These are phyloP conservation scores for Heliconius charithonia DNA, from an alignment of 2,888 invertebrate genomes.

Conservation along the genomic window DNA sequence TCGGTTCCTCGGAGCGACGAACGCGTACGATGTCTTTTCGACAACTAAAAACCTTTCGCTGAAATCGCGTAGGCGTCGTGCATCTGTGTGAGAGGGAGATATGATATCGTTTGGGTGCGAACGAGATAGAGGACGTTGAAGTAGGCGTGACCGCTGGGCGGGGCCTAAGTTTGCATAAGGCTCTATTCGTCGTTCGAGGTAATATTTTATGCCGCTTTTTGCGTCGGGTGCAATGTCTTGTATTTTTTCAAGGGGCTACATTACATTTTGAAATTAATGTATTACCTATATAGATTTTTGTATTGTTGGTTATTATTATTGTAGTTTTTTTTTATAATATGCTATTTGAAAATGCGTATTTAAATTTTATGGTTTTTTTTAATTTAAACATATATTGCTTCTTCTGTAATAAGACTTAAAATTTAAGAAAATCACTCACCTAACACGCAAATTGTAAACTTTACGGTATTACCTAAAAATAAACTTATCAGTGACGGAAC, in stretches of 20 bases:
- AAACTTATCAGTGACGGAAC: background rate
- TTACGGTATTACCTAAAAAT: background rate
- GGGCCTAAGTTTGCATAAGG: conserved; percentile 76
- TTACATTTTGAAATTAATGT: conserved; percentile 40
- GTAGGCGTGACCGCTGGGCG: conserved; percentile 73
- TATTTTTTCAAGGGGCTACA: conserved; percentile 59
- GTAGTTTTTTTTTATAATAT: conserved; percentile 2
- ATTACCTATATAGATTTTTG: conserved; percentile 25
- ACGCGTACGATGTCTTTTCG: conserved; percentile 69
- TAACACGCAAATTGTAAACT: background rate
- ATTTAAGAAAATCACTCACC: background rate
- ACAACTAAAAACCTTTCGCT: conserved; percentile 78
- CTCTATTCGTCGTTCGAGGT: conserved; percentile 55
- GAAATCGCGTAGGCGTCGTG: conserved; percentile 76
- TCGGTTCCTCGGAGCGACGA: conserved; percentile 60
- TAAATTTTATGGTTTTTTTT: background rate
- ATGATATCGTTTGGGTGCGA: conserved; percentile 50
- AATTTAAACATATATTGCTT: background rate
- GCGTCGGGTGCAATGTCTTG: conserved; percentile 75
- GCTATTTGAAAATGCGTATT: background rate
- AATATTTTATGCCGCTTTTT: conserved; percentile 75
- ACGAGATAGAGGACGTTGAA: conserved; percentile 54
- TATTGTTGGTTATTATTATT: conserved; percentile 18
- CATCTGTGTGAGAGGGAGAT: conserved; percentile 61
- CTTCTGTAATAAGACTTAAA: background rate